Base-by-base conservation (phyloP, 2,888 invertebrate genomes). In the Acanthosepion lycidas region DNA sequence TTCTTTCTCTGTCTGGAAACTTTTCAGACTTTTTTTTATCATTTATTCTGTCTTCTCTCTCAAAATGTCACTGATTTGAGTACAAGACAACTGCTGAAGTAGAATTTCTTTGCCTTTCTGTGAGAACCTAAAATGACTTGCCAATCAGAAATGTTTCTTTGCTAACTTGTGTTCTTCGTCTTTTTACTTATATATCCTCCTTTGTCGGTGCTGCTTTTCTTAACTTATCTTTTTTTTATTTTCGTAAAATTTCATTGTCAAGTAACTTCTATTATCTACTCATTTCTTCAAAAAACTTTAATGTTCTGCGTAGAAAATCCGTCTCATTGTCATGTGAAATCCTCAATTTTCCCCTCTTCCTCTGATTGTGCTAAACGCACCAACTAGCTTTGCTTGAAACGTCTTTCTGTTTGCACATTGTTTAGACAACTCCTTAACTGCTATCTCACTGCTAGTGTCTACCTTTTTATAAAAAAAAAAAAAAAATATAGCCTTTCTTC, bases 401-500 rank as follows among this genome's bases (percentile, higher is more conserved):
- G 78, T 78, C 59, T 59, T 78, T 9, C n/a, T n/a, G 20, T 33
- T n/a, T 78, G 1, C n/a, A 78, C 78, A 78, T 78, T 78, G 78
- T 78, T 78, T 33, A 78, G n/a, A n/a, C n/a, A n/a, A 78, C 78
- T 78, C 78, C 78, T 78, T 78, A 78, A 78, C 78, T 78, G 78
- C n/a, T 78, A 23, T 6, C 20, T 59, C 59, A 59, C 59, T 23
- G 59, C 26, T 26, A 59, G 23, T 59, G 78, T 78, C n/a, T 78
- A 78, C 78, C n/a, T 78, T 78, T 78, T 78, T 78, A 78, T 15
- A 8, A n/a, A 78, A 78, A 78, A 12, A n/a, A n/a, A 12, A n/a
- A 78, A 78, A 78, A 12, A n/a, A 33, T 1, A n/a, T 5, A n/a
- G 9, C 2, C 9, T n/a, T 15, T n/a, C 9, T 78, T 15, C 9